Conservation (phyloP, 2,797 vertebrate species). For the Tiaroga cobitis region DNA sequence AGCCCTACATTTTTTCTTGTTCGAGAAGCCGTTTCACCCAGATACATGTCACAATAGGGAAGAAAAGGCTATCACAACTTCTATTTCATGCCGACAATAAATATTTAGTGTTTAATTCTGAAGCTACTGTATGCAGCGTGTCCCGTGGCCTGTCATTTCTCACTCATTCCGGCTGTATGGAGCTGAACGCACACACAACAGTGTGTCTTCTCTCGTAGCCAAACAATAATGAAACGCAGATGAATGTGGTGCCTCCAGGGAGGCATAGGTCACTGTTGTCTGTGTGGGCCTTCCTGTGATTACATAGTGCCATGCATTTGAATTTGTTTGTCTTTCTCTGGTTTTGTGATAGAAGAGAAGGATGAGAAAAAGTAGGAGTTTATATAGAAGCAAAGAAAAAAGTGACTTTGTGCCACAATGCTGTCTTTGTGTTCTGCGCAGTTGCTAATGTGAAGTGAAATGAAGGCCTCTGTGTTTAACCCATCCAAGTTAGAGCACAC, state of each 20-base stretch:
- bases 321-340: slow-evolving; percentile 57
- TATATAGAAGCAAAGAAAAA: not conserved
- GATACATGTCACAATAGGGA: too few relatives aligned
- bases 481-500: too few relatives aligned
- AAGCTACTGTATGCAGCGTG: not conserved
- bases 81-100: too few relatives aligned
- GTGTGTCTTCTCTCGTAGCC: slow-evolving; percentile 35
- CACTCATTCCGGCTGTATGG: not conserved
- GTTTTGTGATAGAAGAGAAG: slow-evolving; percentile 48
- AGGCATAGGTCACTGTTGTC: slow-evolving; percentile 57
- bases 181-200: not conserved
- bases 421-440: not conserved
- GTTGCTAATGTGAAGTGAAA: not conserved
- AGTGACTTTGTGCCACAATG: not conserved
- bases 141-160: not conserved
- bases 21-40: not conserved
- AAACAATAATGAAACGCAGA: slow-evolving; percentile 51
- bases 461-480: not conserved
- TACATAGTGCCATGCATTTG: slow-evolving; percentile 49
- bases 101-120: not conserved
- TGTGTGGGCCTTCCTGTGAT: slow-evolving; percentile 58
- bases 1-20: not conserved
- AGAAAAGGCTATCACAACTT: not conserved
- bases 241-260: slow-evolving; percentile 43
- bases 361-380: not conserved